A percentile compares a stretch with the other conserved stretches of the same genome.
phyloP scores from a whole-genome alignment of 2,888 invertebrate genomes.

The Clusia tigrina region DNA sequence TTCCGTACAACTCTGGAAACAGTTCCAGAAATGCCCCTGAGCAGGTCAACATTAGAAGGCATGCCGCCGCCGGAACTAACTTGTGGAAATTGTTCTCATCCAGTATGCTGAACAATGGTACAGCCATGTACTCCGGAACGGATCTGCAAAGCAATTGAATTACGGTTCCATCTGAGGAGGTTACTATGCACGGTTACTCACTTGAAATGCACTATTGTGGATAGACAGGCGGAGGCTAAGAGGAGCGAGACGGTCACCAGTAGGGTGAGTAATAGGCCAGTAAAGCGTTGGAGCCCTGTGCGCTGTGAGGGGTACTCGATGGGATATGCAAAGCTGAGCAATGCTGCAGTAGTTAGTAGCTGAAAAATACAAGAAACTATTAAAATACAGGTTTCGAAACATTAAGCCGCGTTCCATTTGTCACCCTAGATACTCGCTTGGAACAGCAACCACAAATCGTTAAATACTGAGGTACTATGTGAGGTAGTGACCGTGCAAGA shows the following conservation, averaged over 20 bases:
- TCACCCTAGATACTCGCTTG: too few relatives aligned
- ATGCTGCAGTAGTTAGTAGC: conserved; percentile 56
- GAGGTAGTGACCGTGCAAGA: too few relatives aligned
- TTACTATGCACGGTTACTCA: conserved; percentile 35
- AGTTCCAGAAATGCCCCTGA: conserved; percentile 68
- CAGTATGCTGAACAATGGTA: conserved; percentile 66
- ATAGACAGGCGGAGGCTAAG: conserved; percentile 57
- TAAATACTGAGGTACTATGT: too few relatives aligned
- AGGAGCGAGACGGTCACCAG: conserved; percentile 54
- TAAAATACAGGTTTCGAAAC: neutral
- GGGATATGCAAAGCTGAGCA: conserved; percentile 60
- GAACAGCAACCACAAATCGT: too few relatives aligned
- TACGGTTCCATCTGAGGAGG: neutral
- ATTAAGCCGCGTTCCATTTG: too few relatives aligned
- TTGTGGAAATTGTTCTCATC: conserved; percentile 68
- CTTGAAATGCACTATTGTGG: conserved; percentile 61
- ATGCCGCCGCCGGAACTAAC: conserved; percentile 68
- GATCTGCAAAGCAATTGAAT: conserved; percentile 40
- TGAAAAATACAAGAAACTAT: conserved; percentile 31
- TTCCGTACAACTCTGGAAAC: conserved; percentile 66
- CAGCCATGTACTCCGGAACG: conserved; percentile 59
- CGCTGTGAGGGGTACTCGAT: conserved; percentile 53
- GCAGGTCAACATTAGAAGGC: conserved; percentile 66
- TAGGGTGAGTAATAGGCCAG: conserved; percentile 47
- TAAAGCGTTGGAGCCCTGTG: conserved; percentile 49